A percentile compares a stretch with the other conserved stretches of the same genome.
Conservation (phyloP, 2,113 vertebrate species). For the Nyctibius bracteatus region DNA sequence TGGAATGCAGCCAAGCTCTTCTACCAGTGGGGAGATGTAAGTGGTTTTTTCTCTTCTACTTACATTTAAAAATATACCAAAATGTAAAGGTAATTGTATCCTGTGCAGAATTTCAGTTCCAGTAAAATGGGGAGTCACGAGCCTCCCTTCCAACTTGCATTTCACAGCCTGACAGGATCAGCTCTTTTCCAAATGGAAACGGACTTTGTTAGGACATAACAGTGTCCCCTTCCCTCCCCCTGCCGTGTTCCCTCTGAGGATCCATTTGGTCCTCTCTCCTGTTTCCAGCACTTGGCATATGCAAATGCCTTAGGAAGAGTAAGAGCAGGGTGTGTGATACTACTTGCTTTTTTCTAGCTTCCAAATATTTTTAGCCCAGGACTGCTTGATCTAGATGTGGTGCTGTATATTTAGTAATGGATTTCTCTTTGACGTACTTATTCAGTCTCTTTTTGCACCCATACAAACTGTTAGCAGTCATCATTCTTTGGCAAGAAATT, state of each 20-base stretch:
- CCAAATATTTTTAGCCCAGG: neutral
- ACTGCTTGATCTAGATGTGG: neutral
- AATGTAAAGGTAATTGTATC: neutral
- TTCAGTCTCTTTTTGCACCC: neutral
- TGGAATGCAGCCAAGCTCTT: constrained; percentile 98
- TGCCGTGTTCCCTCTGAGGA: neutral
- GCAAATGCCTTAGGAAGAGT: neutral
- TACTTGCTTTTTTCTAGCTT: neutral
- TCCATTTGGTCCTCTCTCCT: neutral
- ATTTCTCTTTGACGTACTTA: neutral
- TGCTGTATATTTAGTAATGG: neutral
- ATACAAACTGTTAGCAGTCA: neutral
- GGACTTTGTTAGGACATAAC: neutral
- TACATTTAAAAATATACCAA: rapidly evolving
- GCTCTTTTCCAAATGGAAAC: neutral
- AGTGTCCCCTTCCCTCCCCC: neutral
- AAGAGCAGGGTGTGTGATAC: neutral
- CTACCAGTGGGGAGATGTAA: constrained; percentile 98
- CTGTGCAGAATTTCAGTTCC: neutral
- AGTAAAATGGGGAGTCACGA: neutral
- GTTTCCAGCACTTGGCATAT: neutral
- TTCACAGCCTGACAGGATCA: neutral
- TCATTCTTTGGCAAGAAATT: neutral
- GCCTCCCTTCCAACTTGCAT: neutral
- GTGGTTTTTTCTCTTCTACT: constrained; percentile 40